phyloP scores from a whole-genome alignment of 2,797 vertebrate genomes.

The Crax fasciolata region DNA sequence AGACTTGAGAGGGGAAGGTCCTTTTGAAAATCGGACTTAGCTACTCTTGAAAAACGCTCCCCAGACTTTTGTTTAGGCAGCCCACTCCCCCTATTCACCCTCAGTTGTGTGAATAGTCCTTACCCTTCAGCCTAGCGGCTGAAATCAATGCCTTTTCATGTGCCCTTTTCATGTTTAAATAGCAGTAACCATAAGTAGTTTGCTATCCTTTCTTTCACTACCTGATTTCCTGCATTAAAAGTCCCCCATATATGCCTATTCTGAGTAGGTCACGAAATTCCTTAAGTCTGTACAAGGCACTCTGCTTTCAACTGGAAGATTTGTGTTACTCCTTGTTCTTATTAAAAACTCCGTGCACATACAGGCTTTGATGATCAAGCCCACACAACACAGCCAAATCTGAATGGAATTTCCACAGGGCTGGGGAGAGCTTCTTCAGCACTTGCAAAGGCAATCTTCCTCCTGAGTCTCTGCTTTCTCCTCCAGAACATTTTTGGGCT shows the following conservation, averaged over 20 bases:
- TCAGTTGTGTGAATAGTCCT: constrained; percentile 30
- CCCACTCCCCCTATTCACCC: constrained; percentile 7
- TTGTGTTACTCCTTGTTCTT: not conserved
- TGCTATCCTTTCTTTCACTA: not conserved
- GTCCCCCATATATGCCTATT: not conserved
- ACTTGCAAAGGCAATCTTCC: not conserved
- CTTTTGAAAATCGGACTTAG: constrained; percentile 22
- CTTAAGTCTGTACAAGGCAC: not conserved
- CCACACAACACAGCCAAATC: not conserved
- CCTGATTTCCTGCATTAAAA: not conserved
- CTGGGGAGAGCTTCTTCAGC: not conserved
- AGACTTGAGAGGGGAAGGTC: not conserved
- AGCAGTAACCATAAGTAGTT: constrained; percentile 1
- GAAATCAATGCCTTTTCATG: constrained; percentile 57
- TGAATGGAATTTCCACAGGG: not conserved
- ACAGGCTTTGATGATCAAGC: not conserved
- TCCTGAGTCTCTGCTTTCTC: not conserved
- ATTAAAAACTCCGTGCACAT: not conserved
- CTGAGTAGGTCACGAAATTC: constrained; percentile 6
- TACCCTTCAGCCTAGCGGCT: constrained; percentile 18
- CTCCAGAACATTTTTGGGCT: not conserved
- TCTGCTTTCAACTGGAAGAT: not conserved
- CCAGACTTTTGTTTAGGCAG: constrained; percentile 22
- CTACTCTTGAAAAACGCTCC: constrained; percentile 17
- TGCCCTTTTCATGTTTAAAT: constrained; percentile 22